Evolutionary conservation across 2,113 vertebrate genomes (phyloP).

Genomic region (Lepus timidus): DNA sequence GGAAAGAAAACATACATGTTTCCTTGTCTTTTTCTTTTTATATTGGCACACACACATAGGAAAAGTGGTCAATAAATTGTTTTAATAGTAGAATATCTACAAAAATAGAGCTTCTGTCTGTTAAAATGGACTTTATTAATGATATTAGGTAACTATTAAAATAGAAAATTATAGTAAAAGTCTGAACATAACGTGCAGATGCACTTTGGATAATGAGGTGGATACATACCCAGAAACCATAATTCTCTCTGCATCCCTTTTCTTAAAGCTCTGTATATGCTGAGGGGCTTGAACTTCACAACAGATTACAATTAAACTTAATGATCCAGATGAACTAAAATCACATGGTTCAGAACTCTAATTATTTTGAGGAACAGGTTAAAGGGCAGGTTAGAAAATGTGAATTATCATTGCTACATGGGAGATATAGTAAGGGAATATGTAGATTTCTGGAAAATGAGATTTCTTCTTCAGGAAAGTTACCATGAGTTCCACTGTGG

Average conservation of each 20-base stretch:
- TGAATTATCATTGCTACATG: background rate
- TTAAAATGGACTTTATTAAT: slow-evolving; percentile 43
- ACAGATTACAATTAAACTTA: slow-evolving; percentile 23
- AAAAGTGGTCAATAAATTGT: background rate
- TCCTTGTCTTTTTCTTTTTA: background rate
- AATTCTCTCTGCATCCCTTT: rapidly evolving
- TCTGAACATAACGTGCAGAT: background rate
- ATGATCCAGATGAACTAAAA: slow-evolving; percentile 43
- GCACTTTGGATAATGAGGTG: background rate
- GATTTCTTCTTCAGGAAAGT: background rate
- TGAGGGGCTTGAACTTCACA: background rate
- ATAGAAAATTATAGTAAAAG: background rate
- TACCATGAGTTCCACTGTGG: background rate
- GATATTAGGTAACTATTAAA: background rate
- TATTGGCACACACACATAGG: background rate
- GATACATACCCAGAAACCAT: background rate
- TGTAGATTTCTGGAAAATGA: background rate
- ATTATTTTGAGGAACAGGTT: background rate
- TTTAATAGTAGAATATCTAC: background rate
- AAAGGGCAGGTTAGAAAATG: background rate
- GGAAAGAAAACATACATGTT: slow-evolving; percentile 25
- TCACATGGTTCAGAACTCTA: background rate
- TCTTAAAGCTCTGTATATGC: background rate
- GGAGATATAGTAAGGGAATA: background rate
- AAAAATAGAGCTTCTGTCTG: slow-evolving; percentile 17